Conservation (phyloP, 2,888 invertebrate genomes). For the Caenorhabditis becei region DNA sequence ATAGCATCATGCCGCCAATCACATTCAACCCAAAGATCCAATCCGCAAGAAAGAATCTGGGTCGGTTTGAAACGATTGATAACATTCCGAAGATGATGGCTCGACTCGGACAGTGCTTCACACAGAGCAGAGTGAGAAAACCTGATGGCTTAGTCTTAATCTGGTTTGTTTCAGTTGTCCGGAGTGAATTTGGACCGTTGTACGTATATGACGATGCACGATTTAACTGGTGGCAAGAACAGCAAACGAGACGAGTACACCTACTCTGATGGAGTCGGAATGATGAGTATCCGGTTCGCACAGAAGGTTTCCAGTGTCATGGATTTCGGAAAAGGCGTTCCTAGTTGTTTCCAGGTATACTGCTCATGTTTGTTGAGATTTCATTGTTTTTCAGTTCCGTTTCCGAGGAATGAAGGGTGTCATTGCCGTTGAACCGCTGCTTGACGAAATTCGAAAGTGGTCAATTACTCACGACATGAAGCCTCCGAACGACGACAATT, state of each 20-base stretch:
- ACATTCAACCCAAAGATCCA: constrained; percentile 64
- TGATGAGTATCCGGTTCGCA: constrained; percentile 74
- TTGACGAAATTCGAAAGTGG: constrained; percentile 70
- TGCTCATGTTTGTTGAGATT: not conserved
- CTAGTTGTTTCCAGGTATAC: constrained; percentile 72
- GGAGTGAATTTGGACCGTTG: constrained; percentile 59
- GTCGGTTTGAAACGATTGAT: constrained; percentile 73
- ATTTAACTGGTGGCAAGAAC: constrained; percentile 69
- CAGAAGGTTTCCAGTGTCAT: constrained; percentile 66
- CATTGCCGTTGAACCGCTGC: constrained; percentile 74
- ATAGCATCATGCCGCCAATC: constrained; percentile 29
- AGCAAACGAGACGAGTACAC: constrained; percentile 61
- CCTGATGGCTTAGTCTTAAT: no score
- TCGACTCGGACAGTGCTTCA: constrained; percentile 82
- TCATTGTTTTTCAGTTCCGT: constrained; percentile 72
- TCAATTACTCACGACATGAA: constrained; percentile 23
- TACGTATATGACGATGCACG: constrained; percentile 56
- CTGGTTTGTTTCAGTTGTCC: constrained; percentile 49
- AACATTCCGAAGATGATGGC: constrained; percentile 82
- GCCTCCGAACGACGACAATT: constrained; percentile 24
- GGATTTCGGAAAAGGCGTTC: constrained; percentile 70
- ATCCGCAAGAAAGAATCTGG: constrained; percentile 61
- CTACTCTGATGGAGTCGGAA: constrained; percentile 79
- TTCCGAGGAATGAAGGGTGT: constrained; percentile 81
- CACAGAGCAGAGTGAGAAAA: constrained; percentile 70